Percentiles rank a stretch among this genome's conserved stretches.
phyloP scores from a whole-genome alignment of 1,140 invertebrate genomes.

The Laupala kohalensis region DNA sequence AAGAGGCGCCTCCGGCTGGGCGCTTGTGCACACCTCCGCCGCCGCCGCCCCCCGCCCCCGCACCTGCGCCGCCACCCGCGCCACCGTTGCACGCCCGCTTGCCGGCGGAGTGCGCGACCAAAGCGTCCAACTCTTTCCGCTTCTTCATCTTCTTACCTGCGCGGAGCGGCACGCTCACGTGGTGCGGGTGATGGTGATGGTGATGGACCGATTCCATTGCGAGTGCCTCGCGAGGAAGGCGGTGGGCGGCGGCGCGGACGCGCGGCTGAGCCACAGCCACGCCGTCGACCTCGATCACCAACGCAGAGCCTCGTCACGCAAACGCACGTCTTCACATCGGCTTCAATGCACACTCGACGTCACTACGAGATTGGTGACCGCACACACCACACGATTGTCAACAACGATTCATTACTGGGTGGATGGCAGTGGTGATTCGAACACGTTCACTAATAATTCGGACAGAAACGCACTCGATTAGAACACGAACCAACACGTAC shows the following conservation, averaged over 20 bases:
- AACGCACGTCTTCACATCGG: too few species aligned
- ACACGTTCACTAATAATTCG: too few species aligned
- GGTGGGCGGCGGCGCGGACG: not conserved
- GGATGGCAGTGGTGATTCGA: too few species aligned
- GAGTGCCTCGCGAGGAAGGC: slow-evolving; percentile 9
- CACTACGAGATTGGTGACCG: too few species aligned
- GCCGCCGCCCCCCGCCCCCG: slow-evolving; percentile 36
- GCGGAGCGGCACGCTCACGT: slow-evolving; percentile 31
- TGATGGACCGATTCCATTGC: slow-evolving; percentile 31
- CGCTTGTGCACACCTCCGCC: slow-evolving; percentile 10
- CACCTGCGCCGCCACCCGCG: slow-evolving; percentile 17
- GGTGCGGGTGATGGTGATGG: not conserved
- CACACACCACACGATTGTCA: too few species aligned
- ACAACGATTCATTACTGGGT: too few species aligned
- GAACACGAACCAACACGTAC: too few species aligned
- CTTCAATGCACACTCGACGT: too few species aligned
- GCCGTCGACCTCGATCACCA: not conserved
- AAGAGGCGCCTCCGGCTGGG: slow-evolving; percentile 22
- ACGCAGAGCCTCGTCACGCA: too few species aligned
- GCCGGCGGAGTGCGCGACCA: slow-evolving; percentile 24
- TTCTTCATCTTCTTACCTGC: slow-evolving; percentile 41
- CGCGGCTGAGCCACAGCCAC: not conserved
- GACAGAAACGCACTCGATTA: too few species aligned
- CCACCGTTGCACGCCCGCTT: slow-evolving; percentile 29
- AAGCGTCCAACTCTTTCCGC: slow-evolving; percentile 37